Conservation (phyloP, 2,113 vertebrate genomes). For the Xiphophorus hellerii region DNA sequence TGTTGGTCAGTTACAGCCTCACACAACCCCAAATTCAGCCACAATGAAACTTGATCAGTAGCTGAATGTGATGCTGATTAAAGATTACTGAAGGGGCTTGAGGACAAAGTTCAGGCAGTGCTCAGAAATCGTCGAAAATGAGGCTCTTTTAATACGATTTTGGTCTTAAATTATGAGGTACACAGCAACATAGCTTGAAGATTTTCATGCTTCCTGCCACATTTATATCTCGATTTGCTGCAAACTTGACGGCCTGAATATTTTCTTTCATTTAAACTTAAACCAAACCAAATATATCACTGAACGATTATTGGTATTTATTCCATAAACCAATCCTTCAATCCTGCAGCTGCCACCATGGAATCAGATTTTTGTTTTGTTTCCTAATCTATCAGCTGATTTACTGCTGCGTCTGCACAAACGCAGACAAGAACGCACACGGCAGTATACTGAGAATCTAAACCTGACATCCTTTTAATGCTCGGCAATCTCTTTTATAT, state of each 20-base stretch:
- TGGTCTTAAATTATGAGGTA: too few species aligned
- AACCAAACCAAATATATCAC: neutral
- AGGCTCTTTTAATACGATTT: too few species aligned
- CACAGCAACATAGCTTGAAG: too few species aligned
- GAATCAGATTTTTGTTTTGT: neutral
- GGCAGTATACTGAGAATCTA: neutral
- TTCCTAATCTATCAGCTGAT: conserved; percentile 7
- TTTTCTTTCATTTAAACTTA: too few species aligned
- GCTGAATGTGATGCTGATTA: conserved; percentile 28
- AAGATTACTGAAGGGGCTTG: neutral
- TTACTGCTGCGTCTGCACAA: neutral
- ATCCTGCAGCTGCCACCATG: conserved; percentile 2
- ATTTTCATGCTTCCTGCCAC: too few species aligned
- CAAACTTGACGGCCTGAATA: neutral
- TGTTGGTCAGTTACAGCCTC: neutral
- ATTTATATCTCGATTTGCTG: neutral
- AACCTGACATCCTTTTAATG: neutral
- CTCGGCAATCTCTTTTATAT: neutral
- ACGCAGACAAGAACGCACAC: too few species aligned
- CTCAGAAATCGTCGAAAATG: neutral
- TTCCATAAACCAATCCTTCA: conserved; percentile 2
- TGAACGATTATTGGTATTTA: too few species aligned
- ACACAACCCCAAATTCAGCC: neutral
- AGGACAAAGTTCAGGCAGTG: neutral
- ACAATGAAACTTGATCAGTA: conserved; percentile 10